Evolutionary conservation across 1,140 invertebrate species (phyloP), one percentile per base, ranked within the genome.

Genomic region (Epicauta chinensis): DNA sequence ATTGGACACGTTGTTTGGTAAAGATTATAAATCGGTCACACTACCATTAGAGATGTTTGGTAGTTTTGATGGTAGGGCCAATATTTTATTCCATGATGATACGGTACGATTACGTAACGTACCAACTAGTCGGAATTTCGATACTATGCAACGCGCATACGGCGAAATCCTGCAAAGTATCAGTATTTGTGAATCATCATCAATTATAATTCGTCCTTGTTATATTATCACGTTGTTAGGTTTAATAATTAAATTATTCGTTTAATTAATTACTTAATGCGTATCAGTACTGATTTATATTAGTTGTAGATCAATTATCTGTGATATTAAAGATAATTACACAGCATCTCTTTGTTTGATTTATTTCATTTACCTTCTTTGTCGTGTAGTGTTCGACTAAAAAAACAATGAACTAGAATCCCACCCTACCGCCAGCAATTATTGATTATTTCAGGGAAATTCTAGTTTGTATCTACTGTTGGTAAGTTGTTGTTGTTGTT

Each of bases 51-150:
- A 78, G 0, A 69, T 89, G 57, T 89, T 80, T 56, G 82, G 80
- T 0, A 61, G 74, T 4, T 87, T 77, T 53, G 82, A 85, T 55
- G 75, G 75, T 17, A 64, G 75, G 43, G 65, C 65, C 13, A 73
- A 83, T 60, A 67, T 87, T 2, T 65, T 88, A 17, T 88, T 89
- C 64, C 76, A 81, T n/a, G 84, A 82, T 63, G 74, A 68, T n/a
- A 83, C 81, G 0, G 72, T 74, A 48, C 71, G 58, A 38, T 65
- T 83, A 17, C 64, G 71, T 32, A 58, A 59, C 12, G 52, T 59
- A 0, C 65, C 68, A 15, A 61, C 32, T 11, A 44, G 47, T 7
- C 62, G 56, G 45, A 66, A 65, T 37, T 54, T 46, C 5, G 63
- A 68, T 48, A 48, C 37, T 30, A 65, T 65, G 63, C 34, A 54